Evolutionary conservation across 1,140 invertebrate genomes (phyloP).

Genomic region (Tetragnatha versicolor): DNA sequence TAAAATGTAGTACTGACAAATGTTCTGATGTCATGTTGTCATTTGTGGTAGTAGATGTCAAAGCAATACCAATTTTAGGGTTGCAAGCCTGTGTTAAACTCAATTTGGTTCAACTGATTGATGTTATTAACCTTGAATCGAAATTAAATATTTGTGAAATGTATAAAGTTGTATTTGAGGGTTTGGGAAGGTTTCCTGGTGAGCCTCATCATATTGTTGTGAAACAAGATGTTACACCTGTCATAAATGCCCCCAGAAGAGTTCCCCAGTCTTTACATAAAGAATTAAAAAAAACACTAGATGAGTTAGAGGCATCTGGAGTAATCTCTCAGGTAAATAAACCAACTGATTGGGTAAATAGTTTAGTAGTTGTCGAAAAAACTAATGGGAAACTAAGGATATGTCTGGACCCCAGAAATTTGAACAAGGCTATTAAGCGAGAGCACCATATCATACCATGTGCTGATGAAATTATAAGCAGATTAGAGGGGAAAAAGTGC

Average conservation of each 20-base stretch:
- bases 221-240: constrained; percentile 17
- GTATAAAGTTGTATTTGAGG: constrained; percentile 11
- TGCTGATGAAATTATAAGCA: constrained; percentile 10
- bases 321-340: constrained; percentile 60
- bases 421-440: constrained; percentile 24
- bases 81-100: not conserved
- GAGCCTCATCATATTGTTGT: constrained; percentile 30
- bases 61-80: not conserved
- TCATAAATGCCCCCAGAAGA: constrained; percentile 29
- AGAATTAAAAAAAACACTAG: constrained; percentile 47
- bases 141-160: not conserved
- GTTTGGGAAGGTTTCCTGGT: constrained; percentile 1
- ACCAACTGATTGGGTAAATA: constrained; percentile 57
- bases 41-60: not conserved
- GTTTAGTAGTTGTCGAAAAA: constrained; percentile 10
- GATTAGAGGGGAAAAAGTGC: constrained; percentile 8
- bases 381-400: not conserved
- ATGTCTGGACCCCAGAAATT: constrained; percentile 28
- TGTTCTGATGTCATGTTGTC: not conserved
- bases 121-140: not conserved
- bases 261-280: constrained; percentile 43
- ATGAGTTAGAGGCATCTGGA: constrained; percentile 55
- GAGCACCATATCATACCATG: constrained; percentile 13
- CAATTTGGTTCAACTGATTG: not conserved
- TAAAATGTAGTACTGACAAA: not conserved